Conservation (phyloP, 2,888 invertebrate species). For the Drosophila mulleri region DNA sequence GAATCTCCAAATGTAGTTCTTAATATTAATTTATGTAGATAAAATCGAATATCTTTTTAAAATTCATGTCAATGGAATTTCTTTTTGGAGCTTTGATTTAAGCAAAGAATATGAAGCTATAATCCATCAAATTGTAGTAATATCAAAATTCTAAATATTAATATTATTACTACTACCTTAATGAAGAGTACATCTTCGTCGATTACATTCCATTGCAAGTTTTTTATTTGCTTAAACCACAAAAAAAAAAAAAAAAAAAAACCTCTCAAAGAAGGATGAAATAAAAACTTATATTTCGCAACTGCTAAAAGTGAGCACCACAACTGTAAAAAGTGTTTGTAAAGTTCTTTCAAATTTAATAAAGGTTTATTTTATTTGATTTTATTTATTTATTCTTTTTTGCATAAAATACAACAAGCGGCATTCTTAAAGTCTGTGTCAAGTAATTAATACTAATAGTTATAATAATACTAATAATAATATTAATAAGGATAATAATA, state of each 20-base stretch:
- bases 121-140: too few species aligned
- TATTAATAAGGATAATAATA: too few species aligned
- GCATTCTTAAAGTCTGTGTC: not conserved
- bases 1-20: not conserved
- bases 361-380: not conserved
- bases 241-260: not conserved
- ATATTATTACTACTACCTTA: not conserved
- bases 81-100: too few species aligned
- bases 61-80: too few species aligned
- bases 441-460: too few species aligned
- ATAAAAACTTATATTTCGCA: conserved; percentile 1
- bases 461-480: too few species aligned
- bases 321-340: conserved; percentile 1
- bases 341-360: not conserved
- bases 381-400: too few species aligned
- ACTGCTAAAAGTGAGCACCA: not conserved
- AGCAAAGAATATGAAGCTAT: too few species aligned
- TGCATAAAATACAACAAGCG: not conserved
- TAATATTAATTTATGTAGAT: not conserved
- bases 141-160: not conserved
- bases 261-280: not conserved
- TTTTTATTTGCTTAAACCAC: not conserved
- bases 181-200: not conserved
- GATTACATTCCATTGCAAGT: not conserved
- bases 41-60: too few species aligned